Conservation (phyloP, 2,888 invertebrate genomes). For the Erebia epiphron region DNA sequence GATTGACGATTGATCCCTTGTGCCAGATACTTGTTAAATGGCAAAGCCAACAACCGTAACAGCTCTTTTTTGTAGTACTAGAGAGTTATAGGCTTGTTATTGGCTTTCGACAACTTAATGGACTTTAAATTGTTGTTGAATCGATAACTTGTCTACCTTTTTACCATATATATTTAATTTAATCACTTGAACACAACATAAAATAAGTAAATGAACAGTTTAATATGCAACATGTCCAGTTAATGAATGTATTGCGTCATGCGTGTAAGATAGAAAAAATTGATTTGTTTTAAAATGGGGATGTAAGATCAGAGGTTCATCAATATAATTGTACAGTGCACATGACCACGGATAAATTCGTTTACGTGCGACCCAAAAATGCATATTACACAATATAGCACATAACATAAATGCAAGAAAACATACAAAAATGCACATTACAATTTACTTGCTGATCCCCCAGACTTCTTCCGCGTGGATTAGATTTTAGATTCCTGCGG, state of each 20-base stretch:
- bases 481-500: too few species aligned
- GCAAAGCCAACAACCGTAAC: constrained; percentile 50
- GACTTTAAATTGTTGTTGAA: constrained; percentile 8
- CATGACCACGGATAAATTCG: too few species aligned
- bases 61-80: constrained; percentile 8
- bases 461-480: too few species aligned
- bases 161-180: constrained; percentile 12
- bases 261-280: neutral
- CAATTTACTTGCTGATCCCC: too few species aligned
- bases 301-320: neutral
- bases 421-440: too few species aligned
- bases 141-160: constrained; percentile 8
- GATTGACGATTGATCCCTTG: constrained; percentile 82
- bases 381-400: too few species aligned
- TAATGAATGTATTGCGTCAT: constrained; percentile 5
- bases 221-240: constrained; percentile 9
- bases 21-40: constrained; percentile 79
- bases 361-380: too few species aligned
- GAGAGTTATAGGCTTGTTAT: constrained; percentile 21
- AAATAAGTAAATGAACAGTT: constrained; percentile 17
- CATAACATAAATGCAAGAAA: too few species aligned
- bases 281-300: constrained; percentile 2
- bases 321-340: too few species aligned
- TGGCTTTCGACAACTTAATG: constrained; percentile 24
- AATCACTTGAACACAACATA: constrained; percentile 7